Evolutionary conservation across 1,140 invertebrate genomes (phyloP).

Genomic region (Galleria mellonella): DNA sequence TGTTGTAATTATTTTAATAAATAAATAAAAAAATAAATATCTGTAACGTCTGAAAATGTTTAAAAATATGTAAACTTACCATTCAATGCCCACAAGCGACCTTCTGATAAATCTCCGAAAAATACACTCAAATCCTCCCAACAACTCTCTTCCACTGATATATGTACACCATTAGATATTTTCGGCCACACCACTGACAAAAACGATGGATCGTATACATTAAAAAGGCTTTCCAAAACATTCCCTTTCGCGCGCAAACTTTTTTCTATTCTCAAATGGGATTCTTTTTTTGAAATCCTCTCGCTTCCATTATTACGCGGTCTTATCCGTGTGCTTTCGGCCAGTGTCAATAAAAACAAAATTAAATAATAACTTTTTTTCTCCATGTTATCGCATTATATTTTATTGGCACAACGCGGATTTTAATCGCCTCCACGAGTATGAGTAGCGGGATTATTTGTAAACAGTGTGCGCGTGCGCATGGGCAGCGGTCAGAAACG

Average conservation of each 20-base stretch:
- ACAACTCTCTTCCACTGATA: slow-evolving; percentile 42
- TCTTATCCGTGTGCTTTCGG: slow-evolving; percentile 16
- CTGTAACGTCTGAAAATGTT: no score
- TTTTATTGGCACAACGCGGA: neutral
- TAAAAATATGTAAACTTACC: slow-evolving; percentile 35
- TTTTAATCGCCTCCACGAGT: neutral
- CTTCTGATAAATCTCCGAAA: slow-evolving; percentile 56
- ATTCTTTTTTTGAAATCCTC: slow-evolving; percentile 28
- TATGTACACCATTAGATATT: slow-evolving; percentile 64
- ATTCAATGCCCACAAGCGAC: slow-evolving; percentile 60
- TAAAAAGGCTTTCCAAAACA: slow-evolving; percentile 56
- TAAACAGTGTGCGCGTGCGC: neutral
- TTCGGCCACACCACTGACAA: slow-evolving; percentile 67
- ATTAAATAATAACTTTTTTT: slow-evolving; percentile 25
- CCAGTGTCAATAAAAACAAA: slow-evolving; percentile 27
- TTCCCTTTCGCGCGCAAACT: slow-evolving; percentile 28
- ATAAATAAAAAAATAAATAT: no score
- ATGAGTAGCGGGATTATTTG: slow-evolving; percentile 5
- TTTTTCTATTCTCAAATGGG: slow-evolving; percentile 19
- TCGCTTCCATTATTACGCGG: slow-evolving; percentile 16
- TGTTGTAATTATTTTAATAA: no score
- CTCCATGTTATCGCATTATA: slow-evolving; percentile 9
- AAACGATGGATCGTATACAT: slow-evolving; percentile 64
- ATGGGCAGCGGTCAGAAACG: neutral
- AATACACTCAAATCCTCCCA: slow-evolving; percentile 57